phyloP scores from a whole-genome alignment of 2,888 invertebrate species.

The Actias luna region DNA sequence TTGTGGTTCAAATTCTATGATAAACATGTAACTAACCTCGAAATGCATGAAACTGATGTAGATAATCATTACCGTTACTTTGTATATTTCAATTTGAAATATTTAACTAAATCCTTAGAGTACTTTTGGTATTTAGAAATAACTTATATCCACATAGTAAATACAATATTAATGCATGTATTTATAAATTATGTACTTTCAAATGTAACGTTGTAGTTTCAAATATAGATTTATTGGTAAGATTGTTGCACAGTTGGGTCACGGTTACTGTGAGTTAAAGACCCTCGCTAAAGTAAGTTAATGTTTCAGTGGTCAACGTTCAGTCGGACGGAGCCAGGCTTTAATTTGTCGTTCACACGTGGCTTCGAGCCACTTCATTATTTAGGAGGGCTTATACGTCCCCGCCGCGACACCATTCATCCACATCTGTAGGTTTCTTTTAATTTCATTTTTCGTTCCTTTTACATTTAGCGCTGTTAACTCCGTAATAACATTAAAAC shows the following conservation, averaged over 20 bases:
- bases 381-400: slow-evolving; percentile 63
- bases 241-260: slow-evolving; percentile 52
- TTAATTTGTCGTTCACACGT: slow-evolving; percentile 55
- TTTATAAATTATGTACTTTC: slow-evolving; percentile 26
- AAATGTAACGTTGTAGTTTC: slow-evolving; percentile 25
- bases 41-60: slow-evolving; percentile 29
- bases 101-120: not conserved
- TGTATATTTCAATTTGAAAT: not conserved
- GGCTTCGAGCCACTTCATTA: slow-evolving; percentile 60
- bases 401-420: slow-evolving; percentile 74
- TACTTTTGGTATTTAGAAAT: not conserved
- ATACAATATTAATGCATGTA: slow-evolving; percentile 38
- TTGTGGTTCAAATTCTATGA: not conserved
- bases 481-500: slow-evolving; percentile 25
- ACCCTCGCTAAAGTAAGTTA: slow-evolving; percentile 64
- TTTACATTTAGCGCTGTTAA: slow-evolving; percentile 29
- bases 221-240: slow-evolving; percentile 29
- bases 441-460: slow-evolving; percentile 57
- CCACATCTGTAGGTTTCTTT: slow-evolving; percentile 75
- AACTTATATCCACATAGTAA: slow-evolving; percentile 6
- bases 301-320: slow-evolving; percentile 78
- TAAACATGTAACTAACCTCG: slow-evolving; percentile 36
- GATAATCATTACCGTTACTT: not conserved
- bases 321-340: slow-evolving; percentile 76
- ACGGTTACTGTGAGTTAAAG: slow-evolving; percentile 58